Evolutionary conservation across 2,888 invertebrate genomes (phyloP).

Genomic region (Acrocera orbiculus): DNA sequence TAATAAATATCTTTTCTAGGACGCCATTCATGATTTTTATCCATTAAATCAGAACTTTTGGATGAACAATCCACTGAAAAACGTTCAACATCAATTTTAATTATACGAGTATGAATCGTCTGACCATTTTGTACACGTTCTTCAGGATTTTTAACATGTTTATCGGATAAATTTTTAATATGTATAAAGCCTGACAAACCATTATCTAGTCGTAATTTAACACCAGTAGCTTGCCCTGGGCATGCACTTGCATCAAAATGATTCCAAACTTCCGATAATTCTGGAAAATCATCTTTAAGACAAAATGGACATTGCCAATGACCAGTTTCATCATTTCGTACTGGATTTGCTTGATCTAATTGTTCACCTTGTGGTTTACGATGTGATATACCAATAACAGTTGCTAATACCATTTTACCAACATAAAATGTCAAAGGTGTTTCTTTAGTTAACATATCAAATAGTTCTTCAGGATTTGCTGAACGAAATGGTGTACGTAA

Average conservation of each 20-base stretch:
- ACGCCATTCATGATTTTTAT: constrained; percentile 82
- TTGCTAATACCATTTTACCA: constrained; percentile 67
- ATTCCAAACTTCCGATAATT: constrained; percentile 94
- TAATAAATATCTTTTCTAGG: constrained; percentile 81
- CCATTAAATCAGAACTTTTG: constrained; percentile 78
- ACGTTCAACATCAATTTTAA: constrained; percentile 89
- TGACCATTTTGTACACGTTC: constrained; percentile 75
- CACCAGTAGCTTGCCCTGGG: constrained; percentile 89
- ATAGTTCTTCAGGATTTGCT: constrained; percentile 71
- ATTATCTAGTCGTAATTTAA: constrained; percentile 79
- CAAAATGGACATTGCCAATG: constrained; percentile 98
- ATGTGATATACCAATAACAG: constrained; percentile 65
- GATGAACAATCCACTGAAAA: constrained; percentile 89
- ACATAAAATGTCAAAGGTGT: constrained; percentile 85
- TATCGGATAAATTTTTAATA: constrained; percentile 84
- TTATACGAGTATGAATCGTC: constrained; percentile 71
- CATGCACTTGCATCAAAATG: constrained; percentile 94
- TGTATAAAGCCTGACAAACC: constrained; percentile 84
- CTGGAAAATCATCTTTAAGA: constrained; percentile 86
- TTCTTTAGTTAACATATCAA: constrained; percentile 92
- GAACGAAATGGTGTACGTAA: constrained; percentile 59
- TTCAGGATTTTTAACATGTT: constrained; percentile 81
- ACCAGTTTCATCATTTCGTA: constrained; percentile 83
- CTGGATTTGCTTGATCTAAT: constrained; percentile 88
- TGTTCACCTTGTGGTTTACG: constrained; percentile 84